These are phyloP conservation scores for Phrynocephalus forsythii DNA, from an alignment of 2,797 vertebrate genomes.

Conservation along the genomic window DNA sequence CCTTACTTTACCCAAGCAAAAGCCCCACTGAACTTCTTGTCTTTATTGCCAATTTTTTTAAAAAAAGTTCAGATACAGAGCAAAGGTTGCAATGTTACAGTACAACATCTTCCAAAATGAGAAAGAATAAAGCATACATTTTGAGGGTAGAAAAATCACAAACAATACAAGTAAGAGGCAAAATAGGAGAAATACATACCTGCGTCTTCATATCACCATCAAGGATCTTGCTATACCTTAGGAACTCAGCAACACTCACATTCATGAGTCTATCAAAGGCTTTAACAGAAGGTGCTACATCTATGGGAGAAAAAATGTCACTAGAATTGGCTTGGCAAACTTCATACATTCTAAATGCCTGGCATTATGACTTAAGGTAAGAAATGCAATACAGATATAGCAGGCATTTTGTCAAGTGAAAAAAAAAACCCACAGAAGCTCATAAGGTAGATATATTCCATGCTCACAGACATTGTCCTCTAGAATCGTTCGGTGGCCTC, in stretches of 20 bases:
- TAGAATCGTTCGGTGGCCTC: not conserved
- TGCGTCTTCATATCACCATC: constrained; percentile 92
- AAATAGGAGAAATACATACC: constrained; percentile 81
- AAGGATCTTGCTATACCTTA: constrained; percentile 87
- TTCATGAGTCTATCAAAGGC: constrained; percentile 89
- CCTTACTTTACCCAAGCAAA: not conserved
- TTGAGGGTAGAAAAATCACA: not conserved
- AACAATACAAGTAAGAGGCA: not conserved
- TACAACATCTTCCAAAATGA: not conserved
- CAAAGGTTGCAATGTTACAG: not conserved
- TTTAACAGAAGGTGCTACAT: constrained; percentile 84
- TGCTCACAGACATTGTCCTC: not conserved
- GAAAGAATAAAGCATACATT: not conserved
- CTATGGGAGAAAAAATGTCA: constrained; percentile 73
- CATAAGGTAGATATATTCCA: not conserved
- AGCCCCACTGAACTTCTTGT: not conserved
- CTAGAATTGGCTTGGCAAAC: constrained; percentile 41
- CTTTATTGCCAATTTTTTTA: not conserved
- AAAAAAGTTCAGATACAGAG: not conserved
- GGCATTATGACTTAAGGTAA: constrained; percentile 16
- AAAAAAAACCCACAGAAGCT: constrained; percentile 9
- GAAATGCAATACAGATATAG: constrained; percentile 20
- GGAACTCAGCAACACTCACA: constrained; percentile 87
- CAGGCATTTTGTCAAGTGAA: constrained; percentile 14
- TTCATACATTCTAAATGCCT: constrained; percentile 13